These are phyloP conservation scores for Meandrusa payeni DNA, from an alignment of 2,888 invertebrate genomes.

Conservation along the genomic window DNA sequence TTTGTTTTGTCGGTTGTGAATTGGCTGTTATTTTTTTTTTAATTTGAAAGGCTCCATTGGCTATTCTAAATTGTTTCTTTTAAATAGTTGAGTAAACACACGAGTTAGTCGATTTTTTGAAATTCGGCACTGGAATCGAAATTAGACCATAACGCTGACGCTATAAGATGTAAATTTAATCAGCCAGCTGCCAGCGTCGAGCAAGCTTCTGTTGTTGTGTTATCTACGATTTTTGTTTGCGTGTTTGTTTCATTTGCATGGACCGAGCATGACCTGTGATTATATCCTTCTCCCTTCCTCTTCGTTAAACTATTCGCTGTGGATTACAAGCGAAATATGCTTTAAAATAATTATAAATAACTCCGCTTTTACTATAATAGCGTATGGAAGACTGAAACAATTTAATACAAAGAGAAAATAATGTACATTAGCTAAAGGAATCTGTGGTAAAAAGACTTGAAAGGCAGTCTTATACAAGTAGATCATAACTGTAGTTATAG, in stretches of 20 bases:
- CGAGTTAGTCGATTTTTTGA: constrained; percentile 31
- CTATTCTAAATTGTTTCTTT: constrained; percentile 33
- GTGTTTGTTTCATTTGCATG: constrained; percentile 78
- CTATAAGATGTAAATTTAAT: constrained; percentile 52
- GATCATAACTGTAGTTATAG: constrained; percentile 55
- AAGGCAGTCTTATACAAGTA: constrained; percentile 40
- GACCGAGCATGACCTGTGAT: constrained; percentile 70
- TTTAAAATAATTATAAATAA: constrained; percentile 29
- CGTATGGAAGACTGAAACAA: constrained; percentile 13
- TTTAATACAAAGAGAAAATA: constrained; percentile 22
- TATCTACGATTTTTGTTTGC: constrained; percentile 69
- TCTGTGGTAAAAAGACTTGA: constrained; percentile 35
- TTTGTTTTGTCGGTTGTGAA: constrained; percentile 51
- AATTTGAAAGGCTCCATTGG: constrained; percentile 28
- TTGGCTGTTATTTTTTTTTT: constrained; percentile 60
- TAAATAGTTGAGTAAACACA: constrained; percentile 32
- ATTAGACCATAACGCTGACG: constrained; percentile 61
- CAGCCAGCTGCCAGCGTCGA: constrained; percentile 64
- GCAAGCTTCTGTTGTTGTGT: constrained; percentile 74
- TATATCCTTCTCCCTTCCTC: constrained; percentile 57
- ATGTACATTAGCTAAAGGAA: constrained; percentile 9
- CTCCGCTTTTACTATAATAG: constrained; percentile 28
- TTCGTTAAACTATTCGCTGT: constrained; percentile 51
- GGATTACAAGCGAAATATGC: constrained; percentile 38
- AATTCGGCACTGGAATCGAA: constrained; percentile 43